Evolutionary conservation across 2,113 vertebrate genomes (phyloP), one percentile per base, ranked within the genome.

Genomic region (Sterna hirundo): DNA sequence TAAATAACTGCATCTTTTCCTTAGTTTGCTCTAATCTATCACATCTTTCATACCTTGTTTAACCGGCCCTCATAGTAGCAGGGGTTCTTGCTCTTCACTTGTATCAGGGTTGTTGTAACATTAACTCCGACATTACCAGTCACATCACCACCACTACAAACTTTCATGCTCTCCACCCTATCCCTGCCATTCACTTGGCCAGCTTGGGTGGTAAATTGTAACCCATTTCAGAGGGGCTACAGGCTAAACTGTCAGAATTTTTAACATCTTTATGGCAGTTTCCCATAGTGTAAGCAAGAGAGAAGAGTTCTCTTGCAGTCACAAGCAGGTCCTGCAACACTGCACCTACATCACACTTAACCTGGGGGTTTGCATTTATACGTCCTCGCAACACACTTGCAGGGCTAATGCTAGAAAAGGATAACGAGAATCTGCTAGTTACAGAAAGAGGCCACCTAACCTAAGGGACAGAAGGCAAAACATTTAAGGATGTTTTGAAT

Each of bases 1-100:
- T 97, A 97, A 97, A 88, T 76, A 95, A 91, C 76, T 88, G 85
- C 25, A 44, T 6, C 62, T 46, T 86, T 5, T 8, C 19, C 5
- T 62, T 29, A 72, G 66, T 88, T 93, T 94, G 75, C 94, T 75
- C 89, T 49, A 81, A 44, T 19, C n/a, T 75, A 92, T 93, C 86
- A 77, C 58, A 94, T 54, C 49, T 36, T 70, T 69, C 54, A 57
- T 18, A 36, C 7, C n/a, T n/a, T 29, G 10, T 72, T 91, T 58
- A 51, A 46, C 7, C 30, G 13, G 36, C 30, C 25, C 17, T 71
- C 27, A 14, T 0, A 15, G 6, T 0, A 62, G 44, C 29, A 30
- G 58, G 13, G 15, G 12, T 4, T 5, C 29, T 83, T 40, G 30
- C 21, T n/a, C 57, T 44, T 74, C 26, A 21, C 20, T 52, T 26